phyloP scores from a whole-genome alignment of 2,797 vertebrate species.

The Sarcoramphus papa region DNA sequence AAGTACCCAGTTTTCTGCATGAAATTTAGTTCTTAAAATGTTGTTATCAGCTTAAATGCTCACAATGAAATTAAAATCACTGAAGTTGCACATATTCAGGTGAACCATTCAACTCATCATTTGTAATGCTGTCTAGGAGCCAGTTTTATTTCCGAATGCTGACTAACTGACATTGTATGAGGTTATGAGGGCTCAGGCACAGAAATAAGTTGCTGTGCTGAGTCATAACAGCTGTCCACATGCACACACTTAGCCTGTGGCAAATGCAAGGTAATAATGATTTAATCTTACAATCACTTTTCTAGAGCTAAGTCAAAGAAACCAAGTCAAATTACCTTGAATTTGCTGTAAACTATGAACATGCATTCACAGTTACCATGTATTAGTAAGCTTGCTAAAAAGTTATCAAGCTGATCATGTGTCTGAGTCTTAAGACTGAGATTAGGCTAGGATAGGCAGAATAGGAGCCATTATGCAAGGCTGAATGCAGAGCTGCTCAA shows the following conservation, averaged over 20 bases:
- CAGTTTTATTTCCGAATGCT: neutral
- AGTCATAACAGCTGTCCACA: neutral
- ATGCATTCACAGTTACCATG: neutral
- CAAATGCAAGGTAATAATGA: neutral
- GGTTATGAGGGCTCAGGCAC: neutral
- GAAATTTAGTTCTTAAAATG: neutral
- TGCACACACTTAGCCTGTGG: neutral
- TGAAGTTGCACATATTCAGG: neutral
- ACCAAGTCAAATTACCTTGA: neutral
- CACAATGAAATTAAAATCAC: neutral
- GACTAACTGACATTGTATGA: neutral
- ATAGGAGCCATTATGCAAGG: neutral
- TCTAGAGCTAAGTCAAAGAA: neutral
- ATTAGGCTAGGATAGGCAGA: neutral
- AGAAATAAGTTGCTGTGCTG: neutral
- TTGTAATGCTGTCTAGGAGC: neutral
- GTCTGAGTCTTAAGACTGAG: neutral
- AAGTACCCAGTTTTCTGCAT: neutral
- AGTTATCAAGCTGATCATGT: neutral
- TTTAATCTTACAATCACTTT: neutral
- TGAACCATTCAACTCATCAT: neutral
- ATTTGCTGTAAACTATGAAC: neutral
- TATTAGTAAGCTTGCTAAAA: neutral
- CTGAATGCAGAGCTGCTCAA: neutral
- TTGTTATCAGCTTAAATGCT: neutral